A percentile compares a stretch with the other conserved stretches of the same genome.
Conservation (phyloP, 2,113 vertebrate genomes). For the Sciurus niger region DNA sequence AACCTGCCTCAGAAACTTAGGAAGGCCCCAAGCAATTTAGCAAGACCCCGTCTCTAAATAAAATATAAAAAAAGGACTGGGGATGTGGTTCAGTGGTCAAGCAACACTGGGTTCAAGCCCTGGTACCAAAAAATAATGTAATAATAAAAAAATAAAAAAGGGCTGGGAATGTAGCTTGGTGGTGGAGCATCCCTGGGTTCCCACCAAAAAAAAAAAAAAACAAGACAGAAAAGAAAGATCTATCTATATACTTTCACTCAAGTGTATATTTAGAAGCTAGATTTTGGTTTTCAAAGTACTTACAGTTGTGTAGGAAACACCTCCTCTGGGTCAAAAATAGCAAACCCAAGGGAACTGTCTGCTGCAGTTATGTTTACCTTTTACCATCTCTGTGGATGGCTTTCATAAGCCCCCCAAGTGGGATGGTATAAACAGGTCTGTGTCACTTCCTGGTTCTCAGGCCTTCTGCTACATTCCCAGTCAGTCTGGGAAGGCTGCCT, state of each 20-base stretch:
- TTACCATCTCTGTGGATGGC: slow-evolving; percentile 56
- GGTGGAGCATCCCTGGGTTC: too few species aligned
- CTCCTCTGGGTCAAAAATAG: slow-evolving; percentile 80
- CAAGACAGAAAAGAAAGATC: neutral
- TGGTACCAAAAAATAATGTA: neutral
- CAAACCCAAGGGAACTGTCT: slow-evolving; percentile 63
- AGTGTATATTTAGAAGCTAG: slow-evolving; percentile 47
- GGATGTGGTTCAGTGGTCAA: neutral
- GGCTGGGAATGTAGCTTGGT: too few species aligned
- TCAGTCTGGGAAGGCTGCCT: slow-evolving; percentile 81
- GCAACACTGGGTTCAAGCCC: neutral
- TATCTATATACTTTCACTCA: neutral
- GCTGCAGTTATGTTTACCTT: slow-evolving; percentile 71
- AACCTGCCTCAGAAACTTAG: neutral
- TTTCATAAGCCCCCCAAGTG: slow-evolving; percentile 65
- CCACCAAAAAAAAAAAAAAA: too few species aligned
- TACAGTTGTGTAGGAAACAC: slow-evolving; percentile 61
- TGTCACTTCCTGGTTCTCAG: slow-evolving; percentile 80
- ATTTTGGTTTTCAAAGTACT: slow-evolving; percentile 62
- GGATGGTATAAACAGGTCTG: slow-evolving; percentile 82
- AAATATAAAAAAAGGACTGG: neutral
- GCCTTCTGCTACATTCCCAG: slow-evolving; percentile 76
- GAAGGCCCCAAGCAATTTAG: neutral
- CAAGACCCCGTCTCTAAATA: neutral
- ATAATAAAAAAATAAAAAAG: too few species aligned